Evolutionary conservation across 2,797 vertebrate genomes (phyloP).

Genomic region (Poeciliopsis presidionis): DNA sequence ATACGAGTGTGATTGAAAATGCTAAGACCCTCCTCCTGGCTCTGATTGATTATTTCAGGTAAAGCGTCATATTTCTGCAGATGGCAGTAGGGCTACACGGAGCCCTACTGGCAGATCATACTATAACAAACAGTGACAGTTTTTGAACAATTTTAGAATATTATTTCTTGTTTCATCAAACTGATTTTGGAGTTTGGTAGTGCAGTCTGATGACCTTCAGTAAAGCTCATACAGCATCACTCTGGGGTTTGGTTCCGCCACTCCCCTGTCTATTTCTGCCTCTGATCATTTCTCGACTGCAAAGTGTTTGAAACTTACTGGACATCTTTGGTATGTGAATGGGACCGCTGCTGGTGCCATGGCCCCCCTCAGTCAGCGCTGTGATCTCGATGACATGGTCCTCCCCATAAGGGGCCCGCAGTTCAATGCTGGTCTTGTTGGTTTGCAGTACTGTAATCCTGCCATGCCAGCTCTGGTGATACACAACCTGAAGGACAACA

Average conservation of each 20-base stretch:
- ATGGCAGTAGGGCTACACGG: too few relatives aligned
- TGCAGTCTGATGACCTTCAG: conserved; percentile 29
- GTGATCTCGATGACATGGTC: conserved; percentile 91
- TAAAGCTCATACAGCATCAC: conserved; percentile 49
- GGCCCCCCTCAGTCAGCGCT: conserved; percentile 87
- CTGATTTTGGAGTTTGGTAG: conserved; percentile 18
- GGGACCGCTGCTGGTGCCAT: conserved; percentile 88
- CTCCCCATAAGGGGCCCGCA: conserved; percentile 85
- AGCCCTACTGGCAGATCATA: not conserved
- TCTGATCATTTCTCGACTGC: conserved; percentile 40
- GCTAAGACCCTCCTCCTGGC: too few relatives aligned
- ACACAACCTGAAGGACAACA: conserved; percentile 81
- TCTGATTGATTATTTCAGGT: too few relatives aligned
- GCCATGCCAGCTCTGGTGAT: conserved; percentile 86
- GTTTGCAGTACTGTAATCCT: conserved; percentile 85
- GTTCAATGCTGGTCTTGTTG: conserved; percentile 88
- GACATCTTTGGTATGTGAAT: conserved; percentile 92
- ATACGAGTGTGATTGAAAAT: too few relatives aligned
- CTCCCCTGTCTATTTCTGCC: conserved; percentile 35
- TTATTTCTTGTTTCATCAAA: not conserved
- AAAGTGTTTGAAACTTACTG: conserved; percentile 76
- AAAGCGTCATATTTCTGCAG: too few relatives aligned
- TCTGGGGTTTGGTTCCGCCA: conserved; percentile 53
- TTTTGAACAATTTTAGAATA: not conserved
- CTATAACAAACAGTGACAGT: not conserved